Evolutionary conservation across 1,140 invertebrate species (phyloP), one percentile per base, ranked within the genome.

Genomic region (Venustaconcha ellipsiformis): DNA sequence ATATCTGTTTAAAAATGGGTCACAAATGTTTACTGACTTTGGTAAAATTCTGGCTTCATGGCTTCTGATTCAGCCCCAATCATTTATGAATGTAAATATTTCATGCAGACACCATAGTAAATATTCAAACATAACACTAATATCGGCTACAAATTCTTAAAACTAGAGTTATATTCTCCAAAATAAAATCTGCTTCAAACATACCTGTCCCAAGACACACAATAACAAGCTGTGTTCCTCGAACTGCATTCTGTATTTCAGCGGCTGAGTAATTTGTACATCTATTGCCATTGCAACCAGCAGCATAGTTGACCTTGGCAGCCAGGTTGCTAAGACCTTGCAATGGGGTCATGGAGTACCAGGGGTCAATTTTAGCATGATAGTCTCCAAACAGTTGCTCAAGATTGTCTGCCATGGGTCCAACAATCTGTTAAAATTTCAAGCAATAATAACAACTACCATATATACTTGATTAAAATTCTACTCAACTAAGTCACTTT

Each of bases 121-220:
- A 48, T 48, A 48, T 48, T 48, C 11, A 11, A 48, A 48, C 11
- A 48, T 48, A 48, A 48, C 37, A 8, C 37, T 48, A 48, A 48
- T 48, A 48, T 6, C 0, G 37, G 37, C 37, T 48, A 48, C 11
- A 11, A 48, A 48, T 48, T 11, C 37, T 6, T 48, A 48, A 48
- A 48, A 48, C 37, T 48, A 48, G 2, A 30, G 37, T 48, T 48
- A 48, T 48, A 48, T 0, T 48, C 37, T 8, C 8, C 37, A 48
- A 48, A 48, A 48, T 48, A 4, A 48, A 48, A 48, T 48, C 6
- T 48, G 37, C 37, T 48, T 48, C 37, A 6, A 8, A 17, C 77
- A 72, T 59, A 89, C 89, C 89, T 83, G 89, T 89, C 73, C 89
- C 89, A 8, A 90, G 70, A 79, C 86, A 88, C 23, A 89, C 80